phyloP scores from a whole-genome alignment of 2,888 invertebrate genomes.

The Zygogramma bicolorata region DNA sequence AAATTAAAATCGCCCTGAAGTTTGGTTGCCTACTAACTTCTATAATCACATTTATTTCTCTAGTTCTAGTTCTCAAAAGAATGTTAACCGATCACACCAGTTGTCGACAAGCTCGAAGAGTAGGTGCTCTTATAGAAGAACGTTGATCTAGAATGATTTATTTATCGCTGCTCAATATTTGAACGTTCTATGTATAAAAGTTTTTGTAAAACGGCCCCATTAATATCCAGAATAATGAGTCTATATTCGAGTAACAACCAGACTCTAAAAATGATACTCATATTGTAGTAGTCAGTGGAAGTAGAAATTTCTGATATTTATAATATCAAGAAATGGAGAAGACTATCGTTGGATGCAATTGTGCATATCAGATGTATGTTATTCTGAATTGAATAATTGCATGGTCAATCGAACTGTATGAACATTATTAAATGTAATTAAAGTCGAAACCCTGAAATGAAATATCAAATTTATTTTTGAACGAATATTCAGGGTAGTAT shows the following conservation, averaged over 20 bases:
- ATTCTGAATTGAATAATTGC: no score
- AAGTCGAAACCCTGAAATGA: no score
- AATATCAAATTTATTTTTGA: no score
- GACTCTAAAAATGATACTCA: not conserved
- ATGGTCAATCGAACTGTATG: no score
- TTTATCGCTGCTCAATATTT: slow-evolving; percentile 23
- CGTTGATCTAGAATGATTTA: not conserved
- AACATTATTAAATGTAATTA: no score
- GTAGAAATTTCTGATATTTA: no score
- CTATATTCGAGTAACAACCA: not conserved
- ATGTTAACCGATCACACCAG: not conserved
- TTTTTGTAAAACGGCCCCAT: slow-evolving; percentile 21
- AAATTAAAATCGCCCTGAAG: slow-evolving; percentile 72
- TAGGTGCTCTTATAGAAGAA: not conserved
- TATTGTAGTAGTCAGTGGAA: not conserved
- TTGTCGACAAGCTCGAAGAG: not conserved
- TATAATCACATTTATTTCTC: slow-evolving; percentile 58
- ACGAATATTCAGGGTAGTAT: no score
- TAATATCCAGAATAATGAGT: not conserved
- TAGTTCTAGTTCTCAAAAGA: slow-evolving; percentile 50
- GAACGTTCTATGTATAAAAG: slow-evolving; percentile 5
- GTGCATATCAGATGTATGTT: no score
- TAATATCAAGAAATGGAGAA: no score
- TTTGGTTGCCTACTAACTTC: slow-evolving; percentile 70
- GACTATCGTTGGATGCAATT: no score